Evolutionary conservation across 1,140 invertebrate genomes (phyloP).

Genomic region (Calephelis nemesis): DNA sequence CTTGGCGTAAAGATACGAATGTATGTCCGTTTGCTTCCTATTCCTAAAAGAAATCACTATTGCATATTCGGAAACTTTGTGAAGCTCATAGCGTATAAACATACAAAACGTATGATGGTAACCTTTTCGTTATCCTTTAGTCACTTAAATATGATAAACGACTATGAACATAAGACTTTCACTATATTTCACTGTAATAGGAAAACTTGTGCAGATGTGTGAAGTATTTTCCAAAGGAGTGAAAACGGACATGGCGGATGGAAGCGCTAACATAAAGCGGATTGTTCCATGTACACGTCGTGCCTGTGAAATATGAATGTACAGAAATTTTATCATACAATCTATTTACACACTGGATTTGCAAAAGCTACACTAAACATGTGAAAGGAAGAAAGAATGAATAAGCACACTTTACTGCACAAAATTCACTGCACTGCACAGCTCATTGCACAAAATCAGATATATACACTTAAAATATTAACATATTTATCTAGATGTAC

Average conservation of each 20-base stretch:
- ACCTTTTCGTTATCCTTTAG: not conserved
- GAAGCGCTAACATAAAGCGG: constrained; percentile 32
- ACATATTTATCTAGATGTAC: too few relatives aligned
- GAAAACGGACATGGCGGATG: constrained; percentile 24
- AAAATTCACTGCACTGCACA: too few relatives aligned
- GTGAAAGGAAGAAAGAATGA: too few relatives aligned
- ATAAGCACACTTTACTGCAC: too few relatives aligned
- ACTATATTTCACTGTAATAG: constrained; percentile 18
- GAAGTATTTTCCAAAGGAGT: constrained; percentile 26
- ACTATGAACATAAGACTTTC: not conserved
- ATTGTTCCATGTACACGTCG: constrained; percentile 25
- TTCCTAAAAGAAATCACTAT: too few relatives aligned
- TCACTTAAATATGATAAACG: constrained; percentile 16
- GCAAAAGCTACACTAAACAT: too few relatives aligned
- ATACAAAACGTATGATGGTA: not conserved
- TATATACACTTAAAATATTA: too few relatives aligned
- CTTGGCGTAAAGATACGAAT: too few relatives aligned
- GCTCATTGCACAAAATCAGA: too few relatives aligned
- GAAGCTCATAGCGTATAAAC: not conserved
- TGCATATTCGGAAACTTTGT: too few relatives aligned
- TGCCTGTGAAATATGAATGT: constrained; percentile 30
- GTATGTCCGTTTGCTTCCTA: too few relatives aligned
- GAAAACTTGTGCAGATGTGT: constrained; percentile 26
- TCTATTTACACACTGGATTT: not conserved
- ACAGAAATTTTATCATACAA: constrained; percentile 1